phyloP scores from a whole-genome alignment of 2,888 invertebrate species.

The Drosophila eohydei region DNA sequence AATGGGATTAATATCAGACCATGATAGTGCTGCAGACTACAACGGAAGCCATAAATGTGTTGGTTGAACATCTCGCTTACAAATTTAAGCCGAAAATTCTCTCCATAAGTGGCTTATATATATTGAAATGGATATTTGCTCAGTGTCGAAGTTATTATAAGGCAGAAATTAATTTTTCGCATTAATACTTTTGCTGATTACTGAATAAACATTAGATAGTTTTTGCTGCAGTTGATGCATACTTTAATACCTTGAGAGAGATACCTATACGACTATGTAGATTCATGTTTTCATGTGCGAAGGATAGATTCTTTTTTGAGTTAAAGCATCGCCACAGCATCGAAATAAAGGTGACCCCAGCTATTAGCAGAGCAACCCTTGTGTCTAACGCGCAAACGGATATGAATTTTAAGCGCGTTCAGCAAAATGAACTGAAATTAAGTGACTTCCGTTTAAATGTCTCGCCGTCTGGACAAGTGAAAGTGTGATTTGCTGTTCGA shows the following conservation, averaged over 20 bases:
- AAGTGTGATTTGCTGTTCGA: slow-evolving; percentile 60
- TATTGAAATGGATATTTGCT: too few relatives aligned
- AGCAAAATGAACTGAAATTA: slow-evolving; percentile 82
- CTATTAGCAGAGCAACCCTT: slow-evolving; percentile 36
- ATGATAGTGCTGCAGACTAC: slow-evolving; percentile 15
- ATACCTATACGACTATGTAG: neutral
- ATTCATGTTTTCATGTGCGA: neutral
- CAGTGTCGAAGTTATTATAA: too few relatives aligned
- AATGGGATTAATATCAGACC: slow-evolving; percentile 66
- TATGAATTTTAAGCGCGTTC: slow-evolving; percentile 79
- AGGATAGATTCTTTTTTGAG: neutral
- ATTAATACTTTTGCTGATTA: too few relatives aligned
- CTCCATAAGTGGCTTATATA: too few relatives aligned
- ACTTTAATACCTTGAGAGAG: too few relatives aligned
- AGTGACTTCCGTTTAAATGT: slow-evolving; percentile 84
- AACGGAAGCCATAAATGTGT: neutral
- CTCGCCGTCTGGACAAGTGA: slow-evolving; percentile 82
- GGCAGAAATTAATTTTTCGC: too few relatives aligned
- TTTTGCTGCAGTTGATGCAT: too few relatives aligned
- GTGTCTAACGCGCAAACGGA: slow-evolving; percentile 63
- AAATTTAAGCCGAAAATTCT: too few relatives aligned
- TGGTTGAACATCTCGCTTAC: neutral
- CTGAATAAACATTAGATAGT: too few relatives aligned
- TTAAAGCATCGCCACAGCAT: slow-evolving; percentile 3
- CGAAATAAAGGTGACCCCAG: slow-evolving; percentile 12